phyloP scores from a whole-genome alignment of 2,113 vertebrate genomes.

The Rissa tridactyla region DNA sequence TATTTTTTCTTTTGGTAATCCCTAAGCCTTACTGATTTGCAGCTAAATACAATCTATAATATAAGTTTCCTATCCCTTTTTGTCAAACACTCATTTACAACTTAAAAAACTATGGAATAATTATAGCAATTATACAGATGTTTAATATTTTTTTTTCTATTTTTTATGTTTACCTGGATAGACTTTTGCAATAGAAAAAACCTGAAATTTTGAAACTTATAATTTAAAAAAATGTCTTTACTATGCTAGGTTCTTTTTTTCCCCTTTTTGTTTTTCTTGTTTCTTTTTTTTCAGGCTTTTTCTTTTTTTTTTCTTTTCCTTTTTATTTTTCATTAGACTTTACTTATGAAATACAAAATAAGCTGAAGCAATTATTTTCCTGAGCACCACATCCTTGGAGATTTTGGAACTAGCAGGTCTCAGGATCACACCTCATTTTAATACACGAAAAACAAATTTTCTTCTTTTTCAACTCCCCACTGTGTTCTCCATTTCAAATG shows the following conservation, averaged over 20 bases:
- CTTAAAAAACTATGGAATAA: background rate
- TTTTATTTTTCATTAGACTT: background rate
- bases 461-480: background rate
- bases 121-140: background rate
- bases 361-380: background rate
- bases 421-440: slow-evolving; percentile 2
- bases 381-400: background rate
- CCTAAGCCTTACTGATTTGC: background rate
- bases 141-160: background rate
- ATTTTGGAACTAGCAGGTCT: background rate
- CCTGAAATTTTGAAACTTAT: background rate
- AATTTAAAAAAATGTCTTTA: background rate
- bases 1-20: background rate
- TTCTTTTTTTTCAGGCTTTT: background rate
- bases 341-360: background rate
- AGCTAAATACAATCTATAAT: background rate
- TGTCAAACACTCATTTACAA: background rate
- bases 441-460: background rate
- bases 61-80: background rate
- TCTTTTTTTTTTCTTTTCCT: too few species aligned
- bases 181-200: background rate
- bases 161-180: background rate
- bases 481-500: background rate
- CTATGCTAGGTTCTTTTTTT: background rate
- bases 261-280: too few species aligned